Evolutionary conservation across 2,113 vertebrate species (phyloP), one percentile per base, ranked within the genome.

Genomic region (Piprites chloris): DNA sequence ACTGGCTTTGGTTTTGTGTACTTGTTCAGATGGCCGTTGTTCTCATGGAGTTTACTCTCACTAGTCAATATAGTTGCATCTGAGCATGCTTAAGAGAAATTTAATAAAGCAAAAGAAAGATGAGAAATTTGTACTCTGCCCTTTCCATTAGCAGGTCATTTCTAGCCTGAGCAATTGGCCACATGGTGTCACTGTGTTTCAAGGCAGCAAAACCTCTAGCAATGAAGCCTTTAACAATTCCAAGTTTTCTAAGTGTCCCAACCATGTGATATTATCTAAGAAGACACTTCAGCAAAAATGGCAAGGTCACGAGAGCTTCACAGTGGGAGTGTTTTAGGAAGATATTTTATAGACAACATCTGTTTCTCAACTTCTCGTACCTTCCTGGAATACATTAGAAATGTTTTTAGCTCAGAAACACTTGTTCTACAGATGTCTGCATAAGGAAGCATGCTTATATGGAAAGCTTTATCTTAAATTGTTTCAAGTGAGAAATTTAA

Each of bases 101-200:
- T 82, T 23, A 47, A 9, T 41, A 47, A 68, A 73, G 11, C 3
- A 23, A 53, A 85, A 79, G 6, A 47, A 58, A 68, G 87, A 28
- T 3, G 13, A 66, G 42, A 35, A 26, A 73, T 9, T 11, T 33
- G 14, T 42, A 4, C 23, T 0, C 14, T 22, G 20, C 13, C 35
- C 11, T 74, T 74, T 58, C 6, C 35, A 32, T 61, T 33, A 35
- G 28, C 3, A 1, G 2, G 5, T 49, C 2, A 6, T 77, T 90
- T 53, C 47, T 2, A 9, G 42, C 19, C 41, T 58, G 8, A 52
- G 49, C 3, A 15, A 15, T 65, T 76, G 4, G 49, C 96, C 96
- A 47, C 87, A 11, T 11, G 93, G 85, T 94, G 96, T 94, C 96
- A 75, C 93, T 93, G 65, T 90, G n/a, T 68, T 91, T 62, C 80